Evolutionary conservation across 2,113 vertebrate genomes (phyloP).

Genomic region (Chascanopsetta lugubris): DNA sequence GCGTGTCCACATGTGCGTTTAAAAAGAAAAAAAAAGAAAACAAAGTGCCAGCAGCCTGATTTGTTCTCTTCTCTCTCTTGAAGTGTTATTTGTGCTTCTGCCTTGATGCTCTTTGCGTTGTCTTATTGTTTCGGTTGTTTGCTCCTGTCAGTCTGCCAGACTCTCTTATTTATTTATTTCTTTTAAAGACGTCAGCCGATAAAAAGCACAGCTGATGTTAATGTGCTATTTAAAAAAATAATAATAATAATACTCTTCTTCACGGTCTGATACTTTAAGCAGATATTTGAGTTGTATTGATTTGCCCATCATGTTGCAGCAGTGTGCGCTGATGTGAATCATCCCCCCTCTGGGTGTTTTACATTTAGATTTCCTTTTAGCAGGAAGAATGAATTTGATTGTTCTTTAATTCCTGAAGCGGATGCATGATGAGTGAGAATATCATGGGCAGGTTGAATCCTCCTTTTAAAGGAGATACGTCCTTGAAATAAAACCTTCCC

Average conservation of each 20-base stretch:
- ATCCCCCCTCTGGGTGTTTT: constrained; percentile 9
- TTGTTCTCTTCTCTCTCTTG: constrained; percentile 1
- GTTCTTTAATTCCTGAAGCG: background rate
- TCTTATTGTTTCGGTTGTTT: constrained; percentile 1
- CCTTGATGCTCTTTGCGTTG: background rate
- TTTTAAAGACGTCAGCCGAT: background rate
- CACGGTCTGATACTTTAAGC: background rate
- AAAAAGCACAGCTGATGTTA: background rate
- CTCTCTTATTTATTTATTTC: background rate
- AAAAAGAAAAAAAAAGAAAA: background rate
- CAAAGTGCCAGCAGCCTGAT: background rate
- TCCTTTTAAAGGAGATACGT: constrained; percentile 44
- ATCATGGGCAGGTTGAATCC: constrained; percentile 20
- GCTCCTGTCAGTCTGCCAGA: constrained; percentile 4
- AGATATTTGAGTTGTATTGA: constrained; percentile 1
- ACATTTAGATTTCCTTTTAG: background rate
- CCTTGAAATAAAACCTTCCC: constrained; percentile 67
- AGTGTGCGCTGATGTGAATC: background rate
- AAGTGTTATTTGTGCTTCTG: background rate
- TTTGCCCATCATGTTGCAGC: background rate
- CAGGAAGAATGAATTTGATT: background rate
- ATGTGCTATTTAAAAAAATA: background rate
- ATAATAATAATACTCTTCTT: background rate
- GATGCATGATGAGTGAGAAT: constrained; percentile 3
- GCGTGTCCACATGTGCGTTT: background rate